A percentile compares a stretch with the other conserved stretches of the same genome.
Conservation (phyloP, 2,888 invertebrate genomes). For the Kuschelorhynchus macadamiae region DNA sequence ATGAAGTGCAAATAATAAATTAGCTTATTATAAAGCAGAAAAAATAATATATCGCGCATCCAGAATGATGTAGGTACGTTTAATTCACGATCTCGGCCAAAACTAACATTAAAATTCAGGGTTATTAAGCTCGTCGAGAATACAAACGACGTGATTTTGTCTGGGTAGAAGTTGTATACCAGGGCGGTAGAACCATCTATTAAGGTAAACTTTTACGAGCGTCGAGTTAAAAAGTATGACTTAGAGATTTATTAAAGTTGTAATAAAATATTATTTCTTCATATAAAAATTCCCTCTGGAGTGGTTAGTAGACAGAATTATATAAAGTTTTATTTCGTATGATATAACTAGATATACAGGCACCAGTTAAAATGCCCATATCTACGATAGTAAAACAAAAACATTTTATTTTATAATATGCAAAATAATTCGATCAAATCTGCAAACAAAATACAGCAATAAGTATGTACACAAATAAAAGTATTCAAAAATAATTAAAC, state of each 20-base stretch:
- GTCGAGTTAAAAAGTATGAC: conserved; percentile 35
- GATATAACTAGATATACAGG: neutral
- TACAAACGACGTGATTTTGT: conserved; percentile 44
- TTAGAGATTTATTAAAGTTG: conserved; percentile 36
- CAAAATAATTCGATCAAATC: no score
- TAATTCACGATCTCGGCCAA: conserved; percentile 7
- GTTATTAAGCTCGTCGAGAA: conserved; percentile 33
- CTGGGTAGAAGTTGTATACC: conserved; percentile 24
- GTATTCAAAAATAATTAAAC: no score
- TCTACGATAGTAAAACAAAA: no score
- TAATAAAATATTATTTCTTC: conserved; percentile 36
- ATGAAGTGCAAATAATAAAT: no score
- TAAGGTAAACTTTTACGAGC: conserved; percentile 40
- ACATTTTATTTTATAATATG: no score
- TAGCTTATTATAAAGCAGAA: neutral
- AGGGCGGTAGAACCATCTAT: conserved; percentile 31
- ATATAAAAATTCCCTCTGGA: conserved; percentile 9
- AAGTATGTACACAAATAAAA: no score
- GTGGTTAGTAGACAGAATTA: neutral
- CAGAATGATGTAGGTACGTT: neutral
- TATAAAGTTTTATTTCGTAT: neutral
- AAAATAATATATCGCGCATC: neutral
- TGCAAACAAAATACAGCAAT: no score
- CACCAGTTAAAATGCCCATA: no score
- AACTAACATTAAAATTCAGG: conserved; percentile 25